Base-by-base conservation (phyloP, 2,888 invertebrate genomes). In the Candidula unifasciata region DNA sequence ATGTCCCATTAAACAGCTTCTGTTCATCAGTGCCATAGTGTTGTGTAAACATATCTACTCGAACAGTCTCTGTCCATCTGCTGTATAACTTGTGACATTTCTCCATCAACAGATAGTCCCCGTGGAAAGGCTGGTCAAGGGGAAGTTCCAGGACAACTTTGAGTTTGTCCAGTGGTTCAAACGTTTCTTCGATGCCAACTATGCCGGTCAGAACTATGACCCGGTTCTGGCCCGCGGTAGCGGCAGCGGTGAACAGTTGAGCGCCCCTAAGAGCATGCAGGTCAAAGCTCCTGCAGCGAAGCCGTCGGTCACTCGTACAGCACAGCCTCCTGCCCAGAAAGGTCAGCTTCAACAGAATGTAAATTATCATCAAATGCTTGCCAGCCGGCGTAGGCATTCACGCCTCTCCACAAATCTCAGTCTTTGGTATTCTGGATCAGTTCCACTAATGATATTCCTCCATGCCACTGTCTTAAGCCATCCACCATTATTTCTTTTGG, bases 101-200 rank as follows among this genome's bases (percentile, higher is more conserved):
- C 44, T 44, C 37, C 37, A 16, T 18, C 66, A 68, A 44, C 96
- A 99, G 99, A 97, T 99, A 94, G 98, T 99, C 94, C 98, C 99
- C 89, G 98, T 99, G 95, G 99, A 99, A 95, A 97, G 97, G 95
- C 96, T 99, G 95, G 98, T 99, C 94, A 99, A 99, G 95, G 99
- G 98, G 93, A 96, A 98, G 93, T 99, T 99, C 95, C 99, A 99
- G 96, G 99, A 99, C 95, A 99, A 99, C 95, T 99, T 99, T 96
- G 99, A 99, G 95, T 99, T 99, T 95, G 96, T 99, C 92, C 99
- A 99, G 95, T 99, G 99, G 99, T 99, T 99, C 95, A 99, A 99
- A 96, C 99, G 99, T 95, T 99, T 99, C 95, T 99, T 99, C 95
- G 99, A 99, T 95, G 99, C 99, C 90, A 99, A 99, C 95, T 99